Evolutionary conservation across 1,140 invertebrate species (phyloP).

Genomic region (Helicoverpa armigera): DNA sequence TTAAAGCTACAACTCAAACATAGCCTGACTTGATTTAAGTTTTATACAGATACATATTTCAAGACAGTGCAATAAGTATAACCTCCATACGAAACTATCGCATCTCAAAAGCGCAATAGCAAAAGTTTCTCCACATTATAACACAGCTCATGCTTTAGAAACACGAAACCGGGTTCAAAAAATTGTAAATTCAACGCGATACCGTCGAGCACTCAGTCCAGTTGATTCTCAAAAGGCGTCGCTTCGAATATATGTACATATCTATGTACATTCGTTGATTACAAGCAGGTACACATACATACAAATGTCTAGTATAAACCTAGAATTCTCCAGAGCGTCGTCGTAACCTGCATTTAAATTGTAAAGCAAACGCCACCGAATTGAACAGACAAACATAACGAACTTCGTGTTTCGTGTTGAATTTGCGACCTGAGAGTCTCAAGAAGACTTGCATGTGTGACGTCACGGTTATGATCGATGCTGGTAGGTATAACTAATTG

Average conservation of each 20-base stretch:
- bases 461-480: background rate
- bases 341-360: slow-evolving; percentile 58
- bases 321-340: slow-evolving; percentile 49
- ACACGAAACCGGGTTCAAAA: slow-evolving; percentile 8
- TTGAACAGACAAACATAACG: slow-evolving; percentile 54
- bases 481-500: background rate
- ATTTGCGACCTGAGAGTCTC: slow-evolving; percentile 47
- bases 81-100: too few species aligned
- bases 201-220: slow-evolving; percentile 28
- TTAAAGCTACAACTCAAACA: too few species aligned
- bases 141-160: background rate
- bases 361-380: slow-evolving; percentile 58
- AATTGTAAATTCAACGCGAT: slow-evolving; percentile 30
- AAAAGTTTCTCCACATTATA: too few species aligned
- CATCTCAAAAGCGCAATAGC: background rate
- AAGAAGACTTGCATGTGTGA: background rate
- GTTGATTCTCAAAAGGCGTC: slow-evolving; percentile 40
- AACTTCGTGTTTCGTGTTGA: slow-evolving; percentile 48
- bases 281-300: slow-evolving; percentile 27
- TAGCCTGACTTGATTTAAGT: too few species aligned
- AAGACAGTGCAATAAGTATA: too few species aligned
- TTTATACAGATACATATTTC: too few species aligned
- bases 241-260: slow-evolving; percentile 1
- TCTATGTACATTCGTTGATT: slow-evolving; percentile 44
- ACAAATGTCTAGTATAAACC: slow-evolving; percentile 29